Base-by-base conservation (phyloP, 2,113 vertebrate genomes). In the Corythornis vintsioides region DNA sequence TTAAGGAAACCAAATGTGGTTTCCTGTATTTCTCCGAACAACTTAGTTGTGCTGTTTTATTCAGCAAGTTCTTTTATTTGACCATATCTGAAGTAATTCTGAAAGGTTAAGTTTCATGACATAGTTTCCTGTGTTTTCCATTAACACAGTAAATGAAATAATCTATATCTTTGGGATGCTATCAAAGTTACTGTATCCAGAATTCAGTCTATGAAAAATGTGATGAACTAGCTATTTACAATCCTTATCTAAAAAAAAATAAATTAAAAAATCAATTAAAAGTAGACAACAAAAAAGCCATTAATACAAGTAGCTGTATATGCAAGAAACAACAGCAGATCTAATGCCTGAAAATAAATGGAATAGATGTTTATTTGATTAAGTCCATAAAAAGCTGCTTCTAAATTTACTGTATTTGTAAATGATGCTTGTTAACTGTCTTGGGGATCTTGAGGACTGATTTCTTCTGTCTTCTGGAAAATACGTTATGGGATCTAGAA, bases 351-450 rank as follows among this genome's bases (percentile, higher is more conserved):
- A 83, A 92, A 91, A 90, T 75, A 90, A 77, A 83, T 81, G 6
- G 47, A 80, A 43, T 77, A 64, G 75, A 71, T 80, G 43, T 85
- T 91, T 94, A 69, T 87, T 89, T 87, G 79, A 80, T 93, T 91
- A 19, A 25, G 22, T 94, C 52, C 52, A 40, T 85, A 88, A 86
- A 90, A 95, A 77, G 20, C 17, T 88, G 72, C 77, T 85, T 85
- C 83, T 31, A 63, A 85, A 20, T 61, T 88, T 73, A 38, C 38
- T 87, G 21, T 87, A 31, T 94, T 85, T 92, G 19, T 82, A 89
- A 83, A 38, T 72, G 52, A 40, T 72, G 13, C 25, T 79, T 89
- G 7, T 79, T 83, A 89, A 79, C 71, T 83, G 60, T 87, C 71
- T 63, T 85, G 50, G 29, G 43, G 67, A 42, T 87, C 71, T 63